phyloP scores from a whole-genome alignment of 1,140 invertebrate species.

The Conopomorpha cramerella region DNA sequence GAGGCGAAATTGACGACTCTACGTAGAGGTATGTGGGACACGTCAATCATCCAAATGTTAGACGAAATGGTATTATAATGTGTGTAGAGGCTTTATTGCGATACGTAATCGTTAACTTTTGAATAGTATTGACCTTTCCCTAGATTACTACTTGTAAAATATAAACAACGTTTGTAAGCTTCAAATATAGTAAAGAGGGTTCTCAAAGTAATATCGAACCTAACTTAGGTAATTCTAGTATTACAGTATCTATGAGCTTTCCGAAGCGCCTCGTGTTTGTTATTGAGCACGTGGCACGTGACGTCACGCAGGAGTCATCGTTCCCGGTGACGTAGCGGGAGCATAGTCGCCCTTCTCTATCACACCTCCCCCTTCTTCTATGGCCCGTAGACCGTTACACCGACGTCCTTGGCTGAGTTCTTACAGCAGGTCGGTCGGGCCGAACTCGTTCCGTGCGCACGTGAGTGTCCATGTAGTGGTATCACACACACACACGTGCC shows the following conservation, averaged over 20 bases:
- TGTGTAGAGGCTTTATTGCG: no score
- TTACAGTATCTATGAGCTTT: slow-evolving; percentile 4
- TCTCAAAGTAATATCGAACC: no score
- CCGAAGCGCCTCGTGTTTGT: no score
- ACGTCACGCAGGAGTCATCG: neutral
- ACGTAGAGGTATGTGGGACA: slow-evolving; percentile 30
- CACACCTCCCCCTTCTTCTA: neutral
- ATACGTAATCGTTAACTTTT: no score
- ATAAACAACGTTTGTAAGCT: no score
- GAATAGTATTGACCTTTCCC: no score
- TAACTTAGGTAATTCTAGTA: no score
- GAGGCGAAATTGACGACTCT: slow-evolving; percentile 50
- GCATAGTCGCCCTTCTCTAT: no score
- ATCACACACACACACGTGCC: slow-evolving; percentile 10
- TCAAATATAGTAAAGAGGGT: no score
- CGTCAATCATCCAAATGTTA: slow-evolving; percentile 15
- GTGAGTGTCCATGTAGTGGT: slow-evolving; percentile 20
- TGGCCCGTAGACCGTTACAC: slow-evolving; percentile 38
- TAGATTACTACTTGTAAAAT: no score
- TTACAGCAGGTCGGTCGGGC: slow-evolving; percentile 44
- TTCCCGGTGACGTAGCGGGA: slow-evolving; percentile 11
- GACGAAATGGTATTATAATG: no score
- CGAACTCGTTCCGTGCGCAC: slow-evolving; percentile 46
- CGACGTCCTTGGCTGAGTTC: slow-evolving; percentile 59
- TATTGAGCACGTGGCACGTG: no score